Conservation (phyloP, 2,888 invertebrate species). For the Harmothoe impar region DNA sequence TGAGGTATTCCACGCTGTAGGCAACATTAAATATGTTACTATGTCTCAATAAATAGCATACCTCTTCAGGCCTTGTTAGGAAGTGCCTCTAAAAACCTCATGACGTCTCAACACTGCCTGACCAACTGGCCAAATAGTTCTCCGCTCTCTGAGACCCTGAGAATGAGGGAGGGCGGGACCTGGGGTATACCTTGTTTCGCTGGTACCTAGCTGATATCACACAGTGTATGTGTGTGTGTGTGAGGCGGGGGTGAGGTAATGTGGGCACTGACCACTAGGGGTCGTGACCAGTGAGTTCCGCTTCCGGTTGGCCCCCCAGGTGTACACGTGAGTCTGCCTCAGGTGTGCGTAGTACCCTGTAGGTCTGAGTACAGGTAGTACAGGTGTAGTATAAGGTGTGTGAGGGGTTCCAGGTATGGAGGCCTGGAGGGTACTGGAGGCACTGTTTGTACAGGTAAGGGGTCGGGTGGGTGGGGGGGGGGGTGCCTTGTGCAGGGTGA, state of each 20-base stretch:
- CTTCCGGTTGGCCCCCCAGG: too few species aligned
- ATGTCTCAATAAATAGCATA: too few species aligned
- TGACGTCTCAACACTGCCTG: not conserved
- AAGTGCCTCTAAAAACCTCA: too few species aligned
- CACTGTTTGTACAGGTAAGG: conserved; percentile 12
- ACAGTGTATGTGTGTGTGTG: not conserved
- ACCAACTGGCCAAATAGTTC: not conserved
- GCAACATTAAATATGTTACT: too few species aligned
- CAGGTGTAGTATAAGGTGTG: not conserved
- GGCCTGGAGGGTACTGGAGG: not conserved
- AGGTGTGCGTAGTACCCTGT: not conserved
- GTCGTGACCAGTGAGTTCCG: conserved; percentile 15
- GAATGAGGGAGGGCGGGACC: not conserved
- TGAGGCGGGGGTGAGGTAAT: not conserved
- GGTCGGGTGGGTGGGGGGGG: not conserved
- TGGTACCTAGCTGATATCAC: not conserved
- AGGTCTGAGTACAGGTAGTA: not conserved
- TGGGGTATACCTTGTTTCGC: not conserved
- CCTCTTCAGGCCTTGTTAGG: too few species aligned
- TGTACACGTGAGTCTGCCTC: not conserved
- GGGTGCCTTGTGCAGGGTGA: not conserved
- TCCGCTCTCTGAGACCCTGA: not conserved
- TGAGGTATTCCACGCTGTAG: too few species aligned
- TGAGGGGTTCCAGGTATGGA: not conserved
- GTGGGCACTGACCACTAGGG: not conserved